phyloP scores from a whole-genome alignment of 2,113 vertebrate species.

The Menidia beryllina region DNA sequence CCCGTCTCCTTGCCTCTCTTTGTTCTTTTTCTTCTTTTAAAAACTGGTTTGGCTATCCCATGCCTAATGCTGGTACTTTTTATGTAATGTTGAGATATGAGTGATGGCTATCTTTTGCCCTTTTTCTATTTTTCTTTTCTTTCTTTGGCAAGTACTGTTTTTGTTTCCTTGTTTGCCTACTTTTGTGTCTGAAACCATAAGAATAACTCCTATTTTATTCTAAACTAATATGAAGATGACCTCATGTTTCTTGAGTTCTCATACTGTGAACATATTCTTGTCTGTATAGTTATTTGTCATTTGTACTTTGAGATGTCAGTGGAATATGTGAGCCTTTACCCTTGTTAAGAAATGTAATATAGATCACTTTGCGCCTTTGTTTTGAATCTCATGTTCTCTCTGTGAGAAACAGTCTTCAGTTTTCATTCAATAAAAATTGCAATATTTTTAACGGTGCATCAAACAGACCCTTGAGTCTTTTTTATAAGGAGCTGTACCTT shows the following conservation, averaged over 20 bases:
- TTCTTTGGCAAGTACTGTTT: constrained; percentile 46
- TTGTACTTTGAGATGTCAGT: constrained; percentile 51
- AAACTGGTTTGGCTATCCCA: constrained; percentile 46
- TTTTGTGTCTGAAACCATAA: constrained; percentile 50
- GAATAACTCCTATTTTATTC: constrained; percentile 38
- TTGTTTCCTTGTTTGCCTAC: constrained; percentile 57
- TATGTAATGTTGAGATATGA: constrained; percentile 71
- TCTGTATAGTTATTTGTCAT: constrained; percentile 51
- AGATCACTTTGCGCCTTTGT: constrained; percentile 42
- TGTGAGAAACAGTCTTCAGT: constrained; percentile 52
- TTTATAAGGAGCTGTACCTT: constrained; percentile 49
- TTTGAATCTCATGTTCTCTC: constrained; percentile 58
- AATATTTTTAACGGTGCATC: constrained; percentile 60
- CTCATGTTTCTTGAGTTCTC: constrained; percentile 51
- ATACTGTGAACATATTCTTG: constrained; percentile 49
- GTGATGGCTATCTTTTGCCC: constrained; percentile 64
- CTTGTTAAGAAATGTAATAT: constrained; percentile 46
- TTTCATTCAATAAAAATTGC: constrained; percentile 73
- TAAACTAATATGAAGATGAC: constrained; percentile 47
- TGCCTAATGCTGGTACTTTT: constrained; percentile 71
- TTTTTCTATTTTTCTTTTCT: constrained; percentile 53
- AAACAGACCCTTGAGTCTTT: constrained; percentile 73
- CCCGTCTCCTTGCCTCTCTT: constrained; percentile 46
- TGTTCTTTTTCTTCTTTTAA: constrained; percentile 68
- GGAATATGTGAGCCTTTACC: constrained; percentile 39